phyloP scores from a whole-genome alignment of 2,113 vertebrate species.

The Pampusana beccarii region DNA sequence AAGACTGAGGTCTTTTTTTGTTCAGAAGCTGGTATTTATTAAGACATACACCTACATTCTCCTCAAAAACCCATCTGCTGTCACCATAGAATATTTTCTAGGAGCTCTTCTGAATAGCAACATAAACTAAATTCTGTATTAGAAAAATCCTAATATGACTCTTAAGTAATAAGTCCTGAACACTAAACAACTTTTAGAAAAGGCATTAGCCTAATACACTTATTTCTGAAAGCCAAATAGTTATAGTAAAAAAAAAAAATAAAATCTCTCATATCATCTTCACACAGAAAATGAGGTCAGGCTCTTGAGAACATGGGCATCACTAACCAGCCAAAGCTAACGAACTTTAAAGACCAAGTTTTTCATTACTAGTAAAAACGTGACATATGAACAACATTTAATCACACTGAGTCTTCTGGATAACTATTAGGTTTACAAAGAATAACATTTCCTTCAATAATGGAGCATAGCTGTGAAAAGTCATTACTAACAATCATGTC shows the following conservation, averaged over 20 bases:
- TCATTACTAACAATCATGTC: background rate
- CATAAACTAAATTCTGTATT: background rate
- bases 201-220: background rate
- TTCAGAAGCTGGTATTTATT: background rate
- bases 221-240: background rate
- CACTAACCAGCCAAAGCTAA: background rate
- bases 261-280: background rate
- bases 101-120: background rate
- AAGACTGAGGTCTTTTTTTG: background rate
- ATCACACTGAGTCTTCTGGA: background rate
- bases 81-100: background rate
- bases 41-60: conserved; percentile 13
- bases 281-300: background rate
- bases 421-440: background rate
- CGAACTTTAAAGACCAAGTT: background rate
- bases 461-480: background rate
- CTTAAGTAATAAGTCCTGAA: background rate
- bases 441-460: background rate
- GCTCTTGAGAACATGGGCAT: background rate
- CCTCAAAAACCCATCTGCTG: background rate
- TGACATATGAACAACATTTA: background rate
- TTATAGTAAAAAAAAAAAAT: background rate
- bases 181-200: background rate
- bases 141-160: background rate
- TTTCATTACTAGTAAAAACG: background rate